Conservation (phyloP, 1,140 invertebrate genomes). For the Lasioglossum albipes region DNA sequence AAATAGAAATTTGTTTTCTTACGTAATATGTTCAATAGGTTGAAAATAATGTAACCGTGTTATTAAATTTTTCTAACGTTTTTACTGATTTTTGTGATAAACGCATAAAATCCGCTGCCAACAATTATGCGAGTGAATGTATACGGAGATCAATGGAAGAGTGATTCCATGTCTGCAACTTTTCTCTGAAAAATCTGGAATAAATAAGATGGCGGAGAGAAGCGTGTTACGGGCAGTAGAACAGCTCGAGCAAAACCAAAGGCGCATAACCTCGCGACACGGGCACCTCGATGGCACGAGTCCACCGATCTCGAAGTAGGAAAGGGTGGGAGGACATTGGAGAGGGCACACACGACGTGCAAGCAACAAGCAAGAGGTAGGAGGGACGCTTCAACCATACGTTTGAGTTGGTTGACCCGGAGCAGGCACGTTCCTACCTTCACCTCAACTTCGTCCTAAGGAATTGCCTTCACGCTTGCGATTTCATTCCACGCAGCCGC, state of each 20-base stretch:
- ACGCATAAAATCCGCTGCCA: no score
- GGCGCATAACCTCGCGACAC: slow-evolving; percentile 48
- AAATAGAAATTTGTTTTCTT: no score
- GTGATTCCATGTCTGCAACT: no score
- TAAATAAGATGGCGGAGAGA: background rate
- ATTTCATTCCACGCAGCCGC: slow-evolving; percentile 70
- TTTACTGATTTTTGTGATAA: no score
- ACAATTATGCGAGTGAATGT: no score
- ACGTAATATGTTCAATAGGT: no score
- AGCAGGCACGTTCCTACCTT: slow-evolving; percentile 74
- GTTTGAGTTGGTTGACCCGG: slow-evolving; percentile 79
- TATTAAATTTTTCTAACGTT: no score
- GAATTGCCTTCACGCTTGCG: slow-evolving; percentile 75
- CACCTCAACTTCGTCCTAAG: slow-evolving; percentile 73
- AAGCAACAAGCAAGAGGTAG: slow-evolving; percentile 63
- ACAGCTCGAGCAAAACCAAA: slow-evolving; percentile 35
- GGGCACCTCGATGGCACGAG: slow-evolving; percentile 62
- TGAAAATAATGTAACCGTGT: no score
- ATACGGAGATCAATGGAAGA: no score
- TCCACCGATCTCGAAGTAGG: slow-evolving; percentile 59
- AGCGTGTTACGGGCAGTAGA: slow-evolving; percentile 10
- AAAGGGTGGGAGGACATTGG: slow-evolving; percentile 62
- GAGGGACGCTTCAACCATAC: slow-evolving; percentile 62
- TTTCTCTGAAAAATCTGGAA: background rate
- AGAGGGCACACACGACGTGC: slow-evolving; percentile 68